Base-by-base conservation (phyloP, 1,140 invertebrate genomes). In the Eumaeus atala region DNA sequence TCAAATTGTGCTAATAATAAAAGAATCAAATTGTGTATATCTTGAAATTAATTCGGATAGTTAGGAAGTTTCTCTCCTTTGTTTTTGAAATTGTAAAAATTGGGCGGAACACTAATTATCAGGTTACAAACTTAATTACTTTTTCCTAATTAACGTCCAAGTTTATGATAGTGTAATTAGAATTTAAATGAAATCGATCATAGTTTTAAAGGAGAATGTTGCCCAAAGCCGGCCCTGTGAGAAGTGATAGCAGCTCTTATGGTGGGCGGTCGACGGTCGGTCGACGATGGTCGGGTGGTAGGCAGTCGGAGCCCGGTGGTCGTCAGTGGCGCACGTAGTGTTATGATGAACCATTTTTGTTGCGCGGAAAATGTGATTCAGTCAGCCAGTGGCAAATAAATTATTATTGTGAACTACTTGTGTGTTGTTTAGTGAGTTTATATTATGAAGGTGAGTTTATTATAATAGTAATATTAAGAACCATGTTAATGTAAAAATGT, bases 321-420 rank as follows among this genome's bases (percentile, higher is more conserved):
- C n/a, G 21, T 18, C 18, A 14, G 10, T 18, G 16, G 14, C 38
- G 38, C 21, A 16, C 40, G 40, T 62, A 56, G 54, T 67, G 63
- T 61, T 59, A 72, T 62, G 77, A 79, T 81, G 76, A 82, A 82
- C 74, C 78, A 82, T 82, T 77, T 79, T 81, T 76, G 65, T 73
- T 56, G 57, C 55, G 67, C 59, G 70, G 73, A 82, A 82, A 82
- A 82, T 82, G 78, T 82, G 78, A 79, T 79, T 79, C 76, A 77
- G 67, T 77, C 78, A 67, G 71, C 68, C 48, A 63, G 40, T 28
- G 6, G 6, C 21, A 6, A 28, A 28, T 28, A 28, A 28, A 2
- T 28, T 2, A 28, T 16, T 16, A 17, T 14, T 16, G 40, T 42
- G 40, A 17, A 42, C 12, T 17, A 42, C 12, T 28, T 42, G 40